These are phyloP conservation scores for Phyllostomus hastatus DNA, from an alignment of 2,113 vertebrate species.

Conservation along the genomic window DNA sequence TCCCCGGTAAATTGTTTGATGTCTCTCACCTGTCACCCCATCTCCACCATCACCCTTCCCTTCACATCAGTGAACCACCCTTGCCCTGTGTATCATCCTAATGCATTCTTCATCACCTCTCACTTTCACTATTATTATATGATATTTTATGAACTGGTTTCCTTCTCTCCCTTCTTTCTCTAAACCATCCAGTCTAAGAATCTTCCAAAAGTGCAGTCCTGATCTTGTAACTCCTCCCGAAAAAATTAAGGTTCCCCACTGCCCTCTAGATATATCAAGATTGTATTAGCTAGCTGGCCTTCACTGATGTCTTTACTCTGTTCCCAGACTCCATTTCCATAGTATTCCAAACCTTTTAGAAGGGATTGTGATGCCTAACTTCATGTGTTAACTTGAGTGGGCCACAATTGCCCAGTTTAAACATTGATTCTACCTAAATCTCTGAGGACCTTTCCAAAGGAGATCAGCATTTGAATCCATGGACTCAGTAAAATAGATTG, in stretches of 20 bases:
- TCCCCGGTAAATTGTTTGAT: not conserved
- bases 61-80: not conserved
- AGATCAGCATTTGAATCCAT: not conserved
- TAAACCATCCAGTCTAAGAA: not conserved
- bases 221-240: not conserved
- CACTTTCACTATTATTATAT: not conserved
- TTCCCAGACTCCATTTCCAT: not conserved
- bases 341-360: not conserved
- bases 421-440: not conserved
- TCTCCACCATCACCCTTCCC: not conserved
- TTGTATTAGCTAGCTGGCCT: not conserved
- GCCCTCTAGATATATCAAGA: not conserved
- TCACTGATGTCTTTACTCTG: not conserved
- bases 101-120: not conserved
- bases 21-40: not conserved
- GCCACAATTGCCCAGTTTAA: not conserved
- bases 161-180: not conserved
- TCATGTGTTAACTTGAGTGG: not conserved
- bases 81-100: not conserved
- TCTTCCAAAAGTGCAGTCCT: not conserved
- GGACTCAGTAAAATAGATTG: not conserved
- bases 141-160: not conserved
- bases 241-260: not conserved
- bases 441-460: not conserved
- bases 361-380: not conserved